phyloP scores from a whole-genome alignment of 2,888 invertebrate genomes.

The Noctua pronuba region DNA sequence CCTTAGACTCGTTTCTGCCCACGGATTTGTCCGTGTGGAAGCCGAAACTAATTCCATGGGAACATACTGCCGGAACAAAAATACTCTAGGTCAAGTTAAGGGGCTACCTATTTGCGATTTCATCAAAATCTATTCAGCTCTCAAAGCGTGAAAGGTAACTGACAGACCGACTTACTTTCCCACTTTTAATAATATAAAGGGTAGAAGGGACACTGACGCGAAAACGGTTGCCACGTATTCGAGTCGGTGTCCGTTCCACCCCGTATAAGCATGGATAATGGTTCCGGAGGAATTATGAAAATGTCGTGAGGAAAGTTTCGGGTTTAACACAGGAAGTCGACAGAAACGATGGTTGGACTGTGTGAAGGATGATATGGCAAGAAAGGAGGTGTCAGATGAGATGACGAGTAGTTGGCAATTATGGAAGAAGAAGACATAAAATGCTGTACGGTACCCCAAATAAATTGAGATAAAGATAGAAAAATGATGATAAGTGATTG shows the following conservation, averaged over 20 bases:
- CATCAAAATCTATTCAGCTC: background rate
- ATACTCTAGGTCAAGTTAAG: background rate
- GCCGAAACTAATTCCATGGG: background rate
- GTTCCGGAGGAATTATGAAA: background rate
- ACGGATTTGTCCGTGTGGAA: background rate
- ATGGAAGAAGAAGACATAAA: background rate
- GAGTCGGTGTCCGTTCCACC: no score
- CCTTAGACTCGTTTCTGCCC: background rate
- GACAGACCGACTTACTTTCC: background rate
- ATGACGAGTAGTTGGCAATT: background rate
- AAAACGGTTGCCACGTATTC: no score
- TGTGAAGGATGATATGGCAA: background rate
- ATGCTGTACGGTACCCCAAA: background rate
- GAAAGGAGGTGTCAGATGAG: background rate
- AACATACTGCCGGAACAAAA: background rate
- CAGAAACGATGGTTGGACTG: background rate
- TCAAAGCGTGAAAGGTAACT: background rate
- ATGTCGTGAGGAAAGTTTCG: background rate
- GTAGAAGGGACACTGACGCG: no score
- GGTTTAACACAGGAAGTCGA: background rate
- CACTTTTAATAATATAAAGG: no score
- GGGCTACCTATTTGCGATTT: background rate
- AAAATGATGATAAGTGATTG: background rate
- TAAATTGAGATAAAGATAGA: background rate
- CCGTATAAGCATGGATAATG: background rate